Evolutionary conservation across 1,140 invertebrate species (phyloP).

Genomic region (Forficula auricularia): DNA sequence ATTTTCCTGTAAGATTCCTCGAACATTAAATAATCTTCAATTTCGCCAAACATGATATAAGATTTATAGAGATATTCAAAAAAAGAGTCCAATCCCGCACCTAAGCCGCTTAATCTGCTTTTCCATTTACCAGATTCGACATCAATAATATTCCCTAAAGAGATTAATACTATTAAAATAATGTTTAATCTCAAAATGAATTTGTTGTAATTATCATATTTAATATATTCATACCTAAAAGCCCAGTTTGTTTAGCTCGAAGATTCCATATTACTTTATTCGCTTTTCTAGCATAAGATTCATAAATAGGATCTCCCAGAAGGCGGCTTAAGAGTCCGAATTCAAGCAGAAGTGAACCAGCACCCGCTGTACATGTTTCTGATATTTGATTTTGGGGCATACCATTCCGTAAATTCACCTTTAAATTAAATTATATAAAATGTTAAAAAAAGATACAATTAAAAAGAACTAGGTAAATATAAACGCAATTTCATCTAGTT

Average conservation of each 20-base stretch:
- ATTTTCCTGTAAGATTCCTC: slow-evolving; percentile 40
- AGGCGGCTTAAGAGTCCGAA: slow-evolving; percentile 44
- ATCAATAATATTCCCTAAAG: slow-evolving; percentile 39
- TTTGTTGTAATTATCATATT: background rate
- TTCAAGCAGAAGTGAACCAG: slow-evolving; percentile 43
- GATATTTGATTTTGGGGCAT: slow-evolving; percentile 33
- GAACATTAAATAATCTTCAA: slow-evolving; percentile 39
- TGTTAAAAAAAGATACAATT: too few species aligned
- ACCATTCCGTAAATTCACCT: slow-evolving; percentile 40
- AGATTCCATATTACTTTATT: slow-evolving; percentile 36
- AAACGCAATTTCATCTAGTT: too few species aligned
- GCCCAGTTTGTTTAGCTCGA: slow-evolving; percentile 39
- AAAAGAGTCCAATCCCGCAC: slow-evolving; percentile 51
- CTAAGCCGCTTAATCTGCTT: slow-evolving; percentile 39
- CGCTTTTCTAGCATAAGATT: slow-evolving; percentile 37
- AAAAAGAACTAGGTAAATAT: too few species aligned
- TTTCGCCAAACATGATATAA: slow-evolving; percentile 46
- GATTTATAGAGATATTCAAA: slow-evolving; percentile 51
- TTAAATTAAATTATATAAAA: slow-evolving; percentile 4
- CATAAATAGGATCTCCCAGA: slow-evolving; percentile 41
- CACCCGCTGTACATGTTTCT: slow-evolving; percentile 48
- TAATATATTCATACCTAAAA: slow-evolving; percentile 30
- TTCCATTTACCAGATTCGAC: slow-evolving; percentile 46
- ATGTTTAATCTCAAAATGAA: background rate
- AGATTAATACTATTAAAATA: slow-evolving; percentile 1